Percentiles rank a stretch among this genome's conserved stretches.
Conservation (phyloP, 2,113 vertebrate species). For the Dendropsophus ebraccatus region DNA sequence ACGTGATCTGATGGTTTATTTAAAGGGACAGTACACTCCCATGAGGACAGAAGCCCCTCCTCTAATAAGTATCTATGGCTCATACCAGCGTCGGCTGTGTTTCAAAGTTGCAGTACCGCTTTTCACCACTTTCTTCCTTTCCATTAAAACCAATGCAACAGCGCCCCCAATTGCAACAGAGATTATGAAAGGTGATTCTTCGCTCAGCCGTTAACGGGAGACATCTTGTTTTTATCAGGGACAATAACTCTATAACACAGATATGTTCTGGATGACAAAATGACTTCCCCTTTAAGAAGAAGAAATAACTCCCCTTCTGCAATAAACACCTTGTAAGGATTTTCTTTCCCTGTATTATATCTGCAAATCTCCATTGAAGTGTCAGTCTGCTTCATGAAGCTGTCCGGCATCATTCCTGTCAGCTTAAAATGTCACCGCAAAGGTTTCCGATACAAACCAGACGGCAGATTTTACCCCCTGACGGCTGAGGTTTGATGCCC, state of each 20-base stretch:
- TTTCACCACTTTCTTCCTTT: not conserved
- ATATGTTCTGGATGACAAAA: not conserved
- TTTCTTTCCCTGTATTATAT: not conserved
- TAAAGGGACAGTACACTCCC: not conserved
- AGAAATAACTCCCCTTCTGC: not conserved
- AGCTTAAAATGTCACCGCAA: not conserved
- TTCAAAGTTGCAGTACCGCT: not conserved
- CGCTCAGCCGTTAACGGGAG: not conserved
- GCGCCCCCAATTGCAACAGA: not conserved
- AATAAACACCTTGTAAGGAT: not conserved
- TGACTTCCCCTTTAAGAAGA: slow-evolving; percentile 3
- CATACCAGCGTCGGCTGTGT: too few relatives aligned
- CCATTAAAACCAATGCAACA: not conserved
- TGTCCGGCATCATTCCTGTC: not conserved
- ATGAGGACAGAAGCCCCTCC: not conserved
- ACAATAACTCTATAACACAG: not conserved
- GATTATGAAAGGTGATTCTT: not conserved
- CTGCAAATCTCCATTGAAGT: not conserved
- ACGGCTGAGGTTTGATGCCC: not conserved
- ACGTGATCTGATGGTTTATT: not conserved
- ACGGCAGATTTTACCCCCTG: not conserved
- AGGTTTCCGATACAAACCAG: not conserved
- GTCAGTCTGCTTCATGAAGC: not conserved
- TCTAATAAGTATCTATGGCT: not conserved
- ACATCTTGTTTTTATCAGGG: not conserved